Percentiles rank a stretch among this genome's conserved stretches.
These are phyloP conservation scores for Vespertilio murinus DNA, from an alignment of 2,797 vertebrate genomes.

Conservation along the genomic window DNA sequence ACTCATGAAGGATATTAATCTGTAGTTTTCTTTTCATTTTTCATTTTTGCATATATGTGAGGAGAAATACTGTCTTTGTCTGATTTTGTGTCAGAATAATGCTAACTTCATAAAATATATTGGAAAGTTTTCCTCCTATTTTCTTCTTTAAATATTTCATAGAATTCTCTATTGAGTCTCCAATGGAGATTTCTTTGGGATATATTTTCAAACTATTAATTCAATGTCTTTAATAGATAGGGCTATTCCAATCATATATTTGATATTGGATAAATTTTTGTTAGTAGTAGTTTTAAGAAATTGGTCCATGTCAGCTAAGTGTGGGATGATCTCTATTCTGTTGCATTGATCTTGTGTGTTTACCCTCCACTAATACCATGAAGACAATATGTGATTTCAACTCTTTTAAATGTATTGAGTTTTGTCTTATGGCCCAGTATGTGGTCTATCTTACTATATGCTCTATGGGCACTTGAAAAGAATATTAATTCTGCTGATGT, in stretches of 20 bases:
- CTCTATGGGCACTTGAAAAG: not conserved
- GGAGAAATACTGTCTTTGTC: not conserved
- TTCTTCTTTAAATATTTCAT: not conserved
- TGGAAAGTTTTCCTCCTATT: not conserved
- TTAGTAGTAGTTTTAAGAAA: not conserved
- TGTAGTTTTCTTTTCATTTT: not conserved
- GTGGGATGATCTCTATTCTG: not conserved
- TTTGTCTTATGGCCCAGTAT: not conserved
- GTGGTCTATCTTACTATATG: not conserved
- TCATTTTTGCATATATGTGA: not conserved
- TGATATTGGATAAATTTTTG: not conserved
- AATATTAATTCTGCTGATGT: not conserved
- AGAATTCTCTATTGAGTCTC: not conserved
- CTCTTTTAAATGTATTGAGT: not conserved
- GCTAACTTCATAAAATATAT: not conserved
- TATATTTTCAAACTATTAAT: constrained; percentile 1
- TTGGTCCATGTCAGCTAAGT: not conserved
- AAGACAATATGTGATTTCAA: not conserved
- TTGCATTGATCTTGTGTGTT: not conserved
- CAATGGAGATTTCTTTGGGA: not conserved
- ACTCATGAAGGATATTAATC: not conserved
- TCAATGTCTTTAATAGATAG: not conserved
- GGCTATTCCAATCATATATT: not conserved
- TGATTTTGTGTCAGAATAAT: not conserved
- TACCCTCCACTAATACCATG: not conserved